These are phyloP conservation scores for Invenusta paracnida DNA, from an alignment of 2,888 invertebrate genomes.

Conservation along the genomic window DNA sequence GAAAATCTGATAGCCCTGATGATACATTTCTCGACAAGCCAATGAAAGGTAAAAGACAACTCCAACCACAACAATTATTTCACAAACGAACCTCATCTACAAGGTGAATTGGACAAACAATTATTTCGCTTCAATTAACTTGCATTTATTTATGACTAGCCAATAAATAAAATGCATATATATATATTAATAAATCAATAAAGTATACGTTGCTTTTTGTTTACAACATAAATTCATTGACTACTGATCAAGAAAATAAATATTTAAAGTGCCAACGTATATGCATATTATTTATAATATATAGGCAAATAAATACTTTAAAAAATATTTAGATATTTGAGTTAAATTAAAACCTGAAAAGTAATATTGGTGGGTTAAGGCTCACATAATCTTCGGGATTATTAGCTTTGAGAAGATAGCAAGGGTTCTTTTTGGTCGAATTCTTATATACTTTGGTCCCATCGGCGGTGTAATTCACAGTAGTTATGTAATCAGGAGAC, in stretches of 20 bases:
- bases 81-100: slow-evolving; percentile 69
- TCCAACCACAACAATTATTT: slow-evolving; percentile 74
- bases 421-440: slow-evolving; percentile 51
- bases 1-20: slow-evolving; percentile 86
- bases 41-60: slow-evolving; percentile 78
- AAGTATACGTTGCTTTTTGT: too few relatives aligned
- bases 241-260: too few relatives aligned
- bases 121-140: too few relatives aligned
- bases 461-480: slow-evolving; percentile 30
- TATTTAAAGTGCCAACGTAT: too few relatives aligned
- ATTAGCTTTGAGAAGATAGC: slow-evolving; percentile 54
- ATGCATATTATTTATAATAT: too few relatives aligned
- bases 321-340: too few relatives aligned
- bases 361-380: neutral
- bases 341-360: neutral
- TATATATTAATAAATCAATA: too few relatives aligned
- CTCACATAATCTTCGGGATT: slow-evolving; percentile 53
- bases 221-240: too few relatives aligned
- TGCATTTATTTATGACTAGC: too few relatives aligned
- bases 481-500: slow-evolving; percentile 34
- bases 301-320: too few relatives aligned
- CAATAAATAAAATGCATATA: too few relatives aligned
- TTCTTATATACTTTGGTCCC: slow-evolving; percentile 39
- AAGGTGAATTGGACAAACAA: too few relatives aligned
- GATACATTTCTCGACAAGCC: slow-evolving; percentile 79